These are phyloP conservation scores for Microcebus jonahi DNA, from an alignment of 2,113 vertebrate species.

Conservation along the genomic window DNA sequence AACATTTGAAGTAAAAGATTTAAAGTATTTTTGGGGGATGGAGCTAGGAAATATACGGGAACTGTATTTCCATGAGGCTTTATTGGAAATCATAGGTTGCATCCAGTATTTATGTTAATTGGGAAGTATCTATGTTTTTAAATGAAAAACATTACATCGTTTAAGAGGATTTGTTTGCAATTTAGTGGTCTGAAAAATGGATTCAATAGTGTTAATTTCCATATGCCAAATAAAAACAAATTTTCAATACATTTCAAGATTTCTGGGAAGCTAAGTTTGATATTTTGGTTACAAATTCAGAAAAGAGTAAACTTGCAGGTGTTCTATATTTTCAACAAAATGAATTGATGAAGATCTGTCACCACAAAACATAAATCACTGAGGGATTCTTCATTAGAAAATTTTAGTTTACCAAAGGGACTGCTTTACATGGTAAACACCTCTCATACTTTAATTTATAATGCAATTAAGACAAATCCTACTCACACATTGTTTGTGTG, in stretches of 20 bases:
- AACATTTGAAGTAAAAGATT: constrained; percentile 49
- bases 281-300: constrained; percentile 25
- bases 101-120: neutral
- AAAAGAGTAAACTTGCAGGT: neutral
- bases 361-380: neutral
- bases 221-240: constrained; percentile 28
- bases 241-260: neutral
- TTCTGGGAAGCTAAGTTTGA: constrained; percentile 34
- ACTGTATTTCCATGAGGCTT: constrained; percentile 31
- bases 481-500: neutral
- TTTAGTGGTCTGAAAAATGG: constrained; percentile 3
- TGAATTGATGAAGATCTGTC: neutral
- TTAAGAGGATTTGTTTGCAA: constrained; percentile 15
- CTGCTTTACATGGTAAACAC: neutral
- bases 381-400: constrained; percentile 14
- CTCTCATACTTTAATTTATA: neutral
- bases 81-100: constrained; percentile 17
- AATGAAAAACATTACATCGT: neutral
- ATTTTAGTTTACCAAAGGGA: neutral
- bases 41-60: neutral
- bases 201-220: neutral
- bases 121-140: neutral
- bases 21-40: neutral
- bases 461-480: neutral
- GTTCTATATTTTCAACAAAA: constrained; percentile 20